phyloP scores from a whole-genome alignment of 2,888 invertebrate genomes.

The Phyllotreta striolata region DNA sequence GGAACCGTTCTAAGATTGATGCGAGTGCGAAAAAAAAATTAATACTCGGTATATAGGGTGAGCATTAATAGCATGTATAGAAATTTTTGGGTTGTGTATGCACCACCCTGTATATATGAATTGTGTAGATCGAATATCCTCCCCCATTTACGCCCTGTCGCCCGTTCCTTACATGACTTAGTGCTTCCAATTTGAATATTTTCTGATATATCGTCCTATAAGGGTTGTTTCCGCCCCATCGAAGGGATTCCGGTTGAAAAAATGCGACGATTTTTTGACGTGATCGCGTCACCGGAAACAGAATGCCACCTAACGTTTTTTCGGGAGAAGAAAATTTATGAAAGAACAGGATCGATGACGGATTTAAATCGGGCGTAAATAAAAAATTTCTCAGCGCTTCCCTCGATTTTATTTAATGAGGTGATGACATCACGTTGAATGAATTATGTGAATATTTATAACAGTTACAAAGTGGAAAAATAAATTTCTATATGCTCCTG shows the following conservation, averaged over 20 bases:
- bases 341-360: too few relatives aligned
- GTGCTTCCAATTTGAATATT: conserved; percentile 22
- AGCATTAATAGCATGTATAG: too few relatives aligned
- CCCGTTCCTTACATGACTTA: conserved; percentile 18
- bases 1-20: conserved; percentile 10
- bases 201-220: conserved; percentile 14
- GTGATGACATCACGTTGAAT: too few relatives aligned
- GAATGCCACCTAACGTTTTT: conserved; percentile 20
- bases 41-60: too few relatives aligned
- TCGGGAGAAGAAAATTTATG: not conserved
- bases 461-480: too few relatives aligned
- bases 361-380: too few relatives aligned
- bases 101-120: too few relatives aligned
- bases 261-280: conserved; percentile 11
- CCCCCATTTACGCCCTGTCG: not conserved
- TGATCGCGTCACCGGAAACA: conserved; percentile 18
- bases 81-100: too few relatives aligned
- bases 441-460: too few relatives aligned
- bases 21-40: not conserved
- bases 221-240: conserved; percentile 15
- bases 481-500: too few relatives aligned
- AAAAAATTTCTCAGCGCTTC: too few relatives aligned
- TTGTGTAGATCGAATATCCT: not conserved
- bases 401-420: too few relatives aligned
- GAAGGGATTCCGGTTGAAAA: conserved; percentile 6